Evolutionary conservation across 2,888 invertebrate species (phyloP).

Genomic region (Himalopsyche kuldschensis): DNA sequence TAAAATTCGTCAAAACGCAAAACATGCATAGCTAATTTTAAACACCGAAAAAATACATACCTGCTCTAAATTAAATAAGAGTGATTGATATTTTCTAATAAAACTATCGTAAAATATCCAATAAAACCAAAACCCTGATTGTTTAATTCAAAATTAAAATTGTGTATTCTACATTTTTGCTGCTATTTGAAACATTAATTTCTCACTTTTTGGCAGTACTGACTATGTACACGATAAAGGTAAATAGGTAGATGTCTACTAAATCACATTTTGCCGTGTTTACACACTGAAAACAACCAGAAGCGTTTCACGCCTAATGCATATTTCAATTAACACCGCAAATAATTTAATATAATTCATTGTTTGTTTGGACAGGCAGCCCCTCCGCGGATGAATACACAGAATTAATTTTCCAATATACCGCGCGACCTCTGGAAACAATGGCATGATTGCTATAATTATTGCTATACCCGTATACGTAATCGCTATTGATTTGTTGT

Average conservation of each 20-base stretch:
- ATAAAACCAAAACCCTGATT: no score
- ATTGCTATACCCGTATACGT: not conserved
- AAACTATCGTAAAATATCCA: no score
- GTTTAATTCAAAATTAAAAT: no score
- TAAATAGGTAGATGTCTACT: not conserved
- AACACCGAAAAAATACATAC: no score
- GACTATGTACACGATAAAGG: not conserved
- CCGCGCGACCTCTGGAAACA: not conserved
- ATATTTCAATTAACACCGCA: not conserved
- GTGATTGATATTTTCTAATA: no score
- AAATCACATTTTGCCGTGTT: not conserved
- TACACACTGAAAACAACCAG: not conserved
- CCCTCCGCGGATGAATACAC: not conserved
- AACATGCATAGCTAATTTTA: no score
- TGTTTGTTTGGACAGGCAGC: not conserved
- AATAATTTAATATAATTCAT: not conserved
- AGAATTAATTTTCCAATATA: not conserved
- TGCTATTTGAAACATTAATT: not conserved
- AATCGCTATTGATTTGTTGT: not conserved
- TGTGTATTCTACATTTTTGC: not conserved
- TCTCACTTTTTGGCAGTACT: not conserved
- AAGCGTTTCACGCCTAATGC: not conserved
- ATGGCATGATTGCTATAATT: not conserved
- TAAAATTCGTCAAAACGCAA: no score
- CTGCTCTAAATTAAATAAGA: no score